A percentile compares a stretch with the other conserved stretches of the same genome.
These are phyloP conservation scores for Elaphurus davidianus DNA, from an alignment of 2,113 vertebrate species.

Conservation along the genomic window DNA sequence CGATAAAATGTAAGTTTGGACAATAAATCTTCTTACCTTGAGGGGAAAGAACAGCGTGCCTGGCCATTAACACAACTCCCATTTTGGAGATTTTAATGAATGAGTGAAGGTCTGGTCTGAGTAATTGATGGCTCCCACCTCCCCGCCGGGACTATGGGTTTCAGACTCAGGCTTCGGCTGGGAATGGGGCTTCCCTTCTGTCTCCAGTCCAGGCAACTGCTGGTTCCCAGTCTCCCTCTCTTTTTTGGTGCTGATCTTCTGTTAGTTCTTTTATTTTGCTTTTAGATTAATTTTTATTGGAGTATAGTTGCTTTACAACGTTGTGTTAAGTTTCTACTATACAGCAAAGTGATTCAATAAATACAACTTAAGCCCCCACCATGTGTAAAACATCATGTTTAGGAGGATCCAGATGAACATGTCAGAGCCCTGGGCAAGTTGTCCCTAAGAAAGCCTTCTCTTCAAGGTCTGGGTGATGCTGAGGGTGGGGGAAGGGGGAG, in stretches of 20 bases:
- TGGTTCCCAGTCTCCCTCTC: not conserved
- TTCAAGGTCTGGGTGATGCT: not conserved
- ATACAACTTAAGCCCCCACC: not conserved
- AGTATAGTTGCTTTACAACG: not conserved
- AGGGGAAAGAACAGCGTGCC: slow-evolving; percentile 71
- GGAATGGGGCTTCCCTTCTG: fast-evolving
- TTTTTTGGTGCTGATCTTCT: too few species aligned
- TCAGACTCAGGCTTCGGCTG: not conserved
- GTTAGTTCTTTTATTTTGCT: not conserved
- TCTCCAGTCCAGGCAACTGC: not conserved
- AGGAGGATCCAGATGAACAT: fast-evolving
- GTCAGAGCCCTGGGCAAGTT: not conserved
- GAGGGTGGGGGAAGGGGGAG: not conserved
- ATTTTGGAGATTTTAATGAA: slow-evolving; percentile 38
- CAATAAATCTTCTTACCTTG: slow-evolving; percentile 79
- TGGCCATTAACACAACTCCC: slow-evolving; percentile 43
- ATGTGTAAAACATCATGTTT: not conserved
- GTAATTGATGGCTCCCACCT: not conserved
- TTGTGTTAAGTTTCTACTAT: not conserved
- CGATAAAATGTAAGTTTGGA: slow-evolving; percentile 78
- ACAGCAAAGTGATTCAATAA: not conserved
- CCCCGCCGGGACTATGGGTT: not conserved
- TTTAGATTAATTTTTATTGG: not conserved
- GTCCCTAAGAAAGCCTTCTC: not conserved
- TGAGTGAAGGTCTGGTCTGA: not conserved